Evolutionary conservation across 2,888 invertebrate genomes (phyloP).

Genomic region (Stenotaenia linearis): DNA sequence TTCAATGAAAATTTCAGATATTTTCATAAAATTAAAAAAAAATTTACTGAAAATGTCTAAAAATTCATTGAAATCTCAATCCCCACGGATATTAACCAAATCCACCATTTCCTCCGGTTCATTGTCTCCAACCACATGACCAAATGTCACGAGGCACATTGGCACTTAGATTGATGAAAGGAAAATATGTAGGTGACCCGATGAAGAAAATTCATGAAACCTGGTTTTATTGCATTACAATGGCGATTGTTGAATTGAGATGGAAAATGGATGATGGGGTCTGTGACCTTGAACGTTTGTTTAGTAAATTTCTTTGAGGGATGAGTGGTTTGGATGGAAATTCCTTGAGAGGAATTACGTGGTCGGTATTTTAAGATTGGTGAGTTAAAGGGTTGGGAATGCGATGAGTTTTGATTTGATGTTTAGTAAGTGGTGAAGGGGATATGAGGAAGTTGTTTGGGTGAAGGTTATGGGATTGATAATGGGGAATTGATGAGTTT

Average conservation of each 20-base stretch:
- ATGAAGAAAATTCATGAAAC: not conserved
- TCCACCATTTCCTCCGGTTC: not conserved
- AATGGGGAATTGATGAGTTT: too few species aligned
- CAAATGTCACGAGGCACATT: constrained; percentile 2
- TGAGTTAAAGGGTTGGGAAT: too few species aligned
- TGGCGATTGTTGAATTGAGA: not conserved
- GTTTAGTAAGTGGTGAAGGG: too few species aligned
- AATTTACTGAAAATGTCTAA: too few species aligned
- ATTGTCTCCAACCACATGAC: not conserved
- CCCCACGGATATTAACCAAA: too few species aligned
- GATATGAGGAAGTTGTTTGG: too few species aligned
- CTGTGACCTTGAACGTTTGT: not conserved
- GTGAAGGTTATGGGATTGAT: too few species aligned
- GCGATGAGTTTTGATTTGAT: too few species aligned
- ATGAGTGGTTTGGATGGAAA: not conserved
- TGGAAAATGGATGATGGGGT: not conserved
- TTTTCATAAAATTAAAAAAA: too few species aligned
- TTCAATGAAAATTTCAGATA: too few species aligned
- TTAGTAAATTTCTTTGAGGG: not conserved
- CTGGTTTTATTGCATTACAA: not conserved
- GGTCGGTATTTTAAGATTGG: too few species aligned
- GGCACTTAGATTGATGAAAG: constrained; percentile 12
- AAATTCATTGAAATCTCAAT: too few species aligned
- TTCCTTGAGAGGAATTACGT: not conserved
- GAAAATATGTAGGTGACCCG: constrained; percentile 21